phyloP scores from a whole-genome alignment of 2,113 vertebrate genomes.

The Pygoscelis adeliae region DNA sequence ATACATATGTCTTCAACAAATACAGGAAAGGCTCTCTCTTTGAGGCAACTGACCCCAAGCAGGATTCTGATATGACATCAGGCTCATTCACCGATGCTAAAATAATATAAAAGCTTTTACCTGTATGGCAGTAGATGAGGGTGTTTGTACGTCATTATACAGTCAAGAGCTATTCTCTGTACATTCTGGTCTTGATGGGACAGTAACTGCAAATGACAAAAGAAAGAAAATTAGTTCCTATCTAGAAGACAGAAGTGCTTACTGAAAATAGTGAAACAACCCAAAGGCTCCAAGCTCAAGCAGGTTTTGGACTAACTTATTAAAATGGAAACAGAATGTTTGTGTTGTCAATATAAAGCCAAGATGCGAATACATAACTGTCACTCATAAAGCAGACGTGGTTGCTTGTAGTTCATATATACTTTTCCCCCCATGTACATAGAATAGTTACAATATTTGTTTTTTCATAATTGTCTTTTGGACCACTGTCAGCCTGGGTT shows the following conservation, averaged over 20 bases:
- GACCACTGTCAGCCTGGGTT: not conserved
- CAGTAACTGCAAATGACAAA: constrained; percentile 79
- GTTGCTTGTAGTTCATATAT: not conserved
- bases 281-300: not conserved
- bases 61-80: not conserved
- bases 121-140: constrained; percentile 88
- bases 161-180: constrained; percentile 89
- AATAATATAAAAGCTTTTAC: constrained; percentile 70
- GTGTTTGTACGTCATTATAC: constrained; percentile 91
- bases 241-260: not conserved
- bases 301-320: not conserved
- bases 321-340: not conserved
- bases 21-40: not conserved
- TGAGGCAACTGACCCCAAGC: not conserved
- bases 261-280: not conserved
- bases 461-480: not conserved
- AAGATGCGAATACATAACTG: not conserved
- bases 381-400: not conserved
- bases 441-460: not conserved
- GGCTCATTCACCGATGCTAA: not conserved
- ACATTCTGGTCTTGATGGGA: constrained; percentile 93
- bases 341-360: not conserved
- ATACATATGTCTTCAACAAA: not conserved
- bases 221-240: not conserved
- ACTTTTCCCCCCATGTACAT: not conserved